Percentiles rank a stretch among this genome's conserved stretches.
Evolutionary conservation across 2,888 invertebrate genomes (phyloP).

Genomic region (Leucophora obtusa): DNA sequence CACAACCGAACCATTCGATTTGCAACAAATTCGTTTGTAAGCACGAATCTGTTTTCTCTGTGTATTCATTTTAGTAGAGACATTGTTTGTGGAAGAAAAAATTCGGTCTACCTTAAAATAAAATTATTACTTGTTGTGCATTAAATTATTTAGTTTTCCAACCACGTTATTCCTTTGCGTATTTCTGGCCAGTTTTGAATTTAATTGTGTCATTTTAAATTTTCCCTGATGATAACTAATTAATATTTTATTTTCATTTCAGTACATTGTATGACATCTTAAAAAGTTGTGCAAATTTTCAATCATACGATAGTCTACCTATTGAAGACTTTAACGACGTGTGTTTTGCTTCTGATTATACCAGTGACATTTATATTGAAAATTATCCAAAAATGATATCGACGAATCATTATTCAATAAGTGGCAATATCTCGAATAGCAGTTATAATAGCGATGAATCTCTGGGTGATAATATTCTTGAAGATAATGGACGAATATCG

Average conservation of each 20-base stretch:
- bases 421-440: constrained; percentile 68
- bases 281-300: constrained; percentile 72
- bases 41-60: too few species aligned
- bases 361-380: constrained; percentile 60
- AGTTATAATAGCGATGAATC: constrained; percentile 72
- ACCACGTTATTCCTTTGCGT: too few species aligned
- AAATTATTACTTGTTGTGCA: too few species aligned
- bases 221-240: too few species aligned
- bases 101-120: too few species aligned
- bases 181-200: too few species aligned
- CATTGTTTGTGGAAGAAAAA: too few species aligned
- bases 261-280: constrained; percentile 70
- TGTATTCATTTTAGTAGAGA: too few species aligned
- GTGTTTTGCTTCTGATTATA: constrained; percentile 62
- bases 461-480: constrained; percentile 74
- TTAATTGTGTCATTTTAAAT: too few species aligned
- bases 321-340: constrained; percentile 72
- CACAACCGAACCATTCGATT: too few species aligned
- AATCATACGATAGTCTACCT: constrained; percentile 71
- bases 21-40: too few species aligned
- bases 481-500: constrained; percentile 82
- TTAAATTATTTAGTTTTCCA: too few species aligned
- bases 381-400: constrained; percentile 72
- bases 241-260: constrained; percentile 6
- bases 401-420: constrained; percentile 69